Base-by-base conservation (phyloP, 2,113 vertebrate species). In the Petromus typicus region DNA sequence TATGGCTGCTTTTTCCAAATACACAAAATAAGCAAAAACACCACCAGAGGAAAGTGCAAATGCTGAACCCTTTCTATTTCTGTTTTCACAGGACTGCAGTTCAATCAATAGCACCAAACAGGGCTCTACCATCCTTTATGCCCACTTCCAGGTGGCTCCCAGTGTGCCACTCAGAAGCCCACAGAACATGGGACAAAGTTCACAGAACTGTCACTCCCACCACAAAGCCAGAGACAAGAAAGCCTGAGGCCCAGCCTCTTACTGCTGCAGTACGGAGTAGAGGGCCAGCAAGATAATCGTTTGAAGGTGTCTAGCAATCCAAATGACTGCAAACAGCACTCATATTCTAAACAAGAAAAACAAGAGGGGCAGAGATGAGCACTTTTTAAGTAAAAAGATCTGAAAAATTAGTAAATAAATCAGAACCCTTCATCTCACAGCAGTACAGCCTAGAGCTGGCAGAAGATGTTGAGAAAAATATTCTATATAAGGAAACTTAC, bases 1-100 rank as follows among this genome's bases (percentile, higher is more conserved):
- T 95, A 96, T 75, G 73, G 93, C 90, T 96, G 95, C 96, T 90
- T 97, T 97, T 97, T 96, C 97, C 87, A 97, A 97, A 97, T 89
- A 96, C 92, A 97, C 95, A 89, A 97, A 98, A 98, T 96, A 98
- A 97, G 97, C 97, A 96, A 97, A 98, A 97, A 81, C 69, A 84
- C 73, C 82, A 80, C 54, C 88, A 96, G 96, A 96, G 96, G 95
- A 96, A 96, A 97, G 95, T 85, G 89, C 89, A 83, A 95, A 96
- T 95, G 97, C 97, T 96, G 92, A 96, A 92, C 66, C 96, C 91
- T 96, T 95, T 97, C 96, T 95, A 95, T 96, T 97, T 97, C 96
- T 95, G 93, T 87, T 93, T 92, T 86, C 94, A 82, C 4, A 2
- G 89, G 86, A 48, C 90, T 95, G 96, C 75, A 84, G 3, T 87